A percentile compares a stretch with the other conserved stretches of the same genome.
Conservation (phyloP, 2,113 vertebrate species). For the Marmota monax region DNA sequence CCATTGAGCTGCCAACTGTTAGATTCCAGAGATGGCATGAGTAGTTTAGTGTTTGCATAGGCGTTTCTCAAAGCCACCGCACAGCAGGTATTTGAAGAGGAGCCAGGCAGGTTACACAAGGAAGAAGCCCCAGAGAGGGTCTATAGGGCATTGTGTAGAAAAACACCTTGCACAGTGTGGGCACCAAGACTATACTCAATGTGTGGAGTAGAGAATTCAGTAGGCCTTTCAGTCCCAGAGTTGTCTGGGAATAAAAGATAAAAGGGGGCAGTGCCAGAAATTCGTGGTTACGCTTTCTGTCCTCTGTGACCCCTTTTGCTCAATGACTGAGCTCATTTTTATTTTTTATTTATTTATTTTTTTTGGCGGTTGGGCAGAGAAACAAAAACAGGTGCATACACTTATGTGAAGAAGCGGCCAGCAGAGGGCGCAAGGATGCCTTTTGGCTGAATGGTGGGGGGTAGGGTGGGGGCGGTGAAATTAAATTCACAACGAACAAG, state of each 20-base stretch:
- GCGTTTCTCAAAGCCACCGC: constrained; percentile 57
- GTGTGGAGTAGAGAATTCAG: background rate
- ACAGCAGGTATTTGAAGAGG: constrained; percentile 64
- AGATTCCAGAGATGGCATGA: constrained; percentile 46
- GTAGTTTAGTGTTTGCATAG: constrained; percentile 47
- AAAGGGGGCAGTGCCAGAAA: background rate
- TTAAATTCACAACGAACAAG: constrained; percentile 40
- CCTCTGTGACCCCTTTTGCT: background rate
- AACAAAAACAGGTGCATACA: constrained; percentile 6
- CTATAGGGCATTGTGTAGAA: background rate
- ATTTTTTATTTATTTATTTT: too few species aligned
- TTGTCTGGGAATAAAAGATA: background rate
- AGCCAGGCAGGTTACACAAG: background rate
- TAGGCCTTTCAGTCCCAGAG: background rate
- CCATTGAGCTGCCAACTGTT: background rate
- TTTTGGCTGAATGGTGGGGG: background rate
- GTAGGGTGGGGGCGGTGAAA: background rate
- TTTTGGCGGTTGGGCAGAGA: background rate
- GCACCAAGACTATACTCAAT: background rate
- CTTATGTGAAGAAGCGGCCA: background rate
- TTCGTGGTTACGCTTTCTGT: background rate
- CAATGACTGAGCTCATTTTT: background rate
- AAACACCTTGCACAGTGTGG: background rate
- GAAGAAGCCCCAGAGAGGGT: background rate
- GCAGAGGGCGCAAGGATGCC: constrained; percentile 66